Evolutionary conservation across 1,140 invertebrate genomes (phyloP), one percentile per base, ranked within the genome.

Genomic region (Drosophila ercepeae): DNA sequence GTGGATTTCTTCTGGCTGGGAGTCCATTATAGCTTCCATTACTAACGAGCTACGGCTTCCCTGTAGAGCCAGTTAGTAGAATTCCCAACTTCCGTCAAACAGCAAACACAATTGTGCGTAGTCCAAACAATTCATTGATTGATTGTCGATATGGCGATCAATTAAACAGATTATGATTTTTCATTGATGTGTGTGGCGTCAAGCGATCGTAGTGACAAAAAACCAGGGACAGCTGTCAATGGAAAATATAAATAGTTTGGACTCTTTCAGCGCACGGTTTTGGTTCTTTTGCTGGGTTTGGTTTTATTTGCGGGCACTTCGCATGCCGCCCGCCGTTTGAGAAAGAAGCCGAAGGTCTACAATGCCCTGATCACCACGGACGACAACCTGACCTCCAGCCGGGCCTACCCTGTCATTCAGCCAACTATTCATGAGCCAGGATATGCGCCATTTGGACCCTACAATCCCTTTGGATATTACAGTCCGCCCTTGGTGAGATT

Each of bases 341-440:
- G 92, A 0, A 92, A 92, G 65, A 92, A 93, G 9, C 95, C 95
- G 2, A 95, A 95, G 77, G 94, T 96, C 11, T 96, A 96, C 91
- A 96, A 96, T 90, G 95, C 95, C 0, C 92, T 96, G 14, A 95
- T 96, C 74, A 95, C 94, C 3, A 95, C 94, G 1, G 94, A 95
- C 72, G 94, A 95, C 75, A 95, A 95, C 83, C 88, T 96, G 19
- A 93, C 94, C 16, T 95, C 95, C 5, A 95, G 95, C 58, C 93
- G 95, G 44, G 94, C 95, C 0, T 95, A 93, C 89, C 95, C 95
- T 0, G 93, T 95, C 27, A 94, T 95, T 58, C 94, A 95, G 75
- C 94, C 95, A 7, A 93, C 95, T 0, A 77, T 95, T 23, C 94
- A 95, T 34, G 90, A 91, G 53, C 76, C 90, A 1, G 86, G 86